Percentiles rank a stretch among this genome's conserved stretches.
Conservation (phyloP, 2,113 vertebrate genomes). For the Lycaon pictus region DNA sequence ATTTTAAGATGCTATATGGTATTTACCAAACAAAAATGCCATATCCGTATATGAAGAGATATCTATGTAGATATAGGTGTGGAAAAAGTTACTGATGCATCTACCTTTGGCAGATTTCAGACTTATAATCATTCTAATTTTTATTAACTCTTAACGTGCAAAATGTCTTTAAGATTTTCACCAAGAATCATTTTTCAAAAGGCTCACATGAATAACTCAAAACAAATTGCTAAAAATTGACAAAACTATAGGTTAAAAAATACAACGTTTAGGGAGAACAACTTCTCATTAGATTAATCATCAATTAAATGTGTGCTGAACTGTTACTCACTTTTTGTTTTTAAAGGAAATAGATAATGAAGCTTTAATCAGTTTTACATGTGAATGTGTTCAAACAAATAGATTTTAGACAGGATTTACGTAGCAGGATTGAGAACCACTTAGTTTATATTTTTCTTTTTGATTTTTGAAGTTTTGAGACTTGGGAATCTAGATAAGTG, state of each 20-base stretch:
- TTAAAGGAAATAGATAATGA: not conserved
- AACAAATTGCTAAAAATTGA: not conserved
- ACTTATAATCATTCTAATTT: not conserved
- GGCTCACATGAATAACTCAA: not conserved
- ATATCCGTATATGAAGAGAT: not conserved
- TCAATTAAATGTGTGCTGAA: not conserved
- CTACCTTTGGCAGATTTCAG: not conserved
- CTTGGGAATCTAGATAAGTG: not conserved
- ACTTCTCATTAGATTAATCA: not conserved
- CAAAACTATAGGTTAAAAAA: not conserved
- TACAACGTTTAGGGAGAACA: not conserved
- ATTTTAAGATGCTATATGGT: constrained; percentile 5
- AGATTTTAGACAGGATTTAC: not conserved
- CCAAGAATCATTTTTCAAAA: not conserved
- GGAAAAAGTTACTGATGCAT: not conserved
- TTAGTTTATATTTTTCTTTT: not conserved
- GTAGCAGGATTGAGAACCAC: not conserved
- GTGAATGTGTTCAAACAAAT: not conserved
- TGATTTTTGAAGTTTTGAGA: not conserved
- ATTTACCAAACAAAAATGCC: not conserved
- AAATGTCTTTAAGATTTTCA: constrained; percentile 10
- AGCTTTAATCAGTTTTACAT: not conserved
- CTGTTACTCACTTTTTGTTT: not conserved
- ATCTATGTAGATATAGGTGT: not conserved
- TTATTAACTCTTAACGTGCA: not conserved